phyloP scores from a whole-genome alignment of 2,888 invertebrate genomes.

The Pseudococcus longispinus region DNA sequence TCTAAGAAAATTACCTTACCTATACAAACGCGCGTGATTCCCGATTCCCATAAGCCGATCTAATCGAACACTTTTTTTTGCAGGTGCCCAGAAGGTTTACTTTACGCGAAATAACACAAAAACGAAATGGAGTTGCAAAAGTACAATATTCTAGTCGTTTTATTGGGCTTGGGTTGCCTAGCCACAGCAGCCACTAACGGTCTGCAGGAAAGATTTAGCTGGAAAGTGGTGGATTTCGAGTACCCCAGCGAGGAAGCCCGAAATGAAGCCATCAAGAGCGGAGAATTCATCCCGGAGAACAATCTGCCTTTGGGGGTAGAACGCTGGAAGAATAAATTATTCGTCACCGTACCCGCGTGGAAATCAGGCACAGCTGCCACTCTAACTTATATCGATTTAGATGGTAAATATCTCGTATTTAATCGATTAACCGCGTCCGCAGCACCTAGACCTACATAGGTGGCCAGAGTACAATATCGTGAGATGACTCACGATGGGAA shows the following conservation, averaged over 20 bases:
- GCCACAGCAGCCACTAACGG: background rate
- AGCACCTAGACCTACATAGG: background rate
- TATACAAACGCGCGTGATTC: background rate
- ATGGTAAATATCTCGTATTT: slow-evolving; percentile 59
- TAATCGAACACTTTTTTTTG: background rate
- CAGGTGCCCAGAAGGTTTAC: background rate
- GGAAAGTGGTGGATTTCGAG: slow-evolving; percentile 73
- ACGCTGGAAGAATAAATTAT: slow-evolving; percentile 73
- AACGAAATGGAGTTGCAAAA: background rate
- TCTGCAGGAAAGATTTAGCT: slow-evolving; percentile 71
- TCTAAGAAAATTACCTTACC: background rate
- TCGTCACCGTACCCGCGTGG: slow-evolving; percentile 72
- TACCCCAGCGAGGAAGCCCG: slow-evolving; percentile 72
- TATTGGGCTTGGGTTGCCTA: slow-evolving; percentile 7
- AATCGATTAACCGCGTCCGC: background rate
- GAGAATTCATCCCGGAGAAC: slow-evolving; percentile 70
- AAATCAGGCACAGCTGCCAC: slow-evolving; percentile 75
- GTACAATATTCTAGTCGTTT: background rate
- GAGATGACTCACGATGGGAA: background rate
- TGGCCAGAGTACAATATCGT: background rate
- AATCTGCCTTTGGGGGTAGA: slow-evolving; percentile 77
- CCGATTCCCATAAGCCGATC: background rate
- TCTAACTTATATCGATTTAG: slow-evolving; percentile 71
- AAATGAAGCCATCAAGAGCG: slow-evolving; percentile 69
- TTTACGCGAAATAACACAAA: background rate